Conservation (phyloP, 2,888 invertebrate genomes). For the Leptura quadrifasciata region DNA sequence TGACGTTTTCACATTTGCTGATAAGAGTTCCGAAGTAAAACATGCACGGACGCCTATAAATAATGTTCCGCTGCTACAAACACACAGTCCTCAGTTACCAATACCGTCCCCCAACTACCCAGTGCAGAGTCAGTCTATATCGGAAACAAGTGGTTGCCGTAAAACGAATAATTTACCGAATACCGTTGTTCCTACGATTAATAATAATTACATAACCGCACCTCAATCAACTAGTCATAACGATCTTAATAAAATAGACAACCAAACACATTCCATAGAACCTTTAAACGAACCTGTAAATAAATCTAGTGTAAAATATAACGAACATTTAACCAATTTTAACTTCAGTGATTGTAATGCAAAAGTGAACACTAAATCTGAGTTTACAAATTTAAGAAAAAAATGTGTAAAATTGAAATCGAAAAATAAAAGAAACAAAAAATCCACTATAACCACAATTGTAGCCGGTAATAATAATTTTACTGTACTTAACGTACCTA, state of each 20-base stretch:
- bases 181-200: constrained; percentile 68
- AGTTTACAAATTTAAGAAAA: constrained; percentile 20
- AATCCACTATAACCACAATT: constrained; percentile 29
- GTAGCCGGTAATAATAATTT: constrained; percentile 53
- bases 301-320: constrained; percentile 43
- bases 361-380: constrained; percentile 33
- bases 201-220: constrained; percentile 67
- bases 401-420: constrained; percentile 32
- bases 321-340: constrained; percentile 47
- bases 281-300: constrained; percentile 44
- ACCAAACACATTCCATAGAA: constrained; percentile 58
- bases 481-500: constrained; percentile 71
- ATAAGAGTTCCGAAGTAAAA: constrained; percentile 68
- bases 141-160: constrained; percentile 55
- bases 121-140: constrained; percentile 62
- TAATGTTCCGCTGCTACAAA: constrained; percentile 63
- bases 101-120: constrained; percentile 71
- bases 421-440: constrained; percentile 40
- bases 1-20: constrained; percentile 57
- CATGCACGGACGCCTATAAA: constrained; percentile 68
- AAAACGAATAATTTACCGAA: constrained; percentile 60
- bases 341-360: constrained; percentile 41
- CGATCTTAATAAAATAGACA: constrained; percentile 56
- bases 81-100: constrained; percentile 70
- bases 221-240: constrained; percentile 68